These are phyloP conservation scores for Tortricodes alternella DNA, from an alignment of 2,888 invertebrate genomes.

Conservation along the genomic window DNA sequence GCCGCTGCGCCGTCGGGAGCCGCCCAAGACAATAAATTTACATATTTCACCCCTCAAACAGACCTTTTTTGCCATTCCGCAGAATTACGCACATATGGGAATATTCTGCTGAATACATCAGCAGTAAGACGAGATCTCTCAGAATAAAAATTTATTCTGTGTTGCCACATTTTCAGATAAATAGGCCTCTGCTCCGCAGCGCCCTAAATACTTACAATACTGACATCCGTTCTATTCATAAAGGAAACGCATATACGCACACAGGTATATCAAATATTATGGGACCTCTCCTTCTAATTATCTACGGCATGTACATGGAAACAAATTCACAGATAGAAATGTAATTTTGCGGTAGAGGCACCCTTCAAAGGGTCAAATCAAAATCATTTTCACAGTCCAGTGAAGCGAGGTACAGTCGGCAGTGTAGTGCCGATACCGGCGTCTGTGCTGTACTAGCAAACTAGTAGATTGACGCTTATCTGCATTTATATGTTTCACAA, in stretches of 20 bases:
- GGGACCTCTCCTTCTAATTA: slow-evolving; percentile 44
- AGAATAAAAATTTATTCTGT: slow-evolving; percentile 80
- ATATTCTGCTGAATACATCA: slow-evolving; percentile 82
- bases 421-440: slow-evolving; percentile 38
- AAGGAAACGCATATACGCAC: slow-evolving; percentile 13
- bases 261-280: slow-evolving; percentile 29
- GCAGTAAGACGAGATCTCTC: slow-evolving; percentile 80
- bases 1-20: slow-evolving; percentile 59
- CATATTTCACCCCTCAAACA: slow-evolving; percentile 83
- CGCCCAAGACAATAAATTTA: slow-evolving; percentile 84
- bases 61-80: slow-evolving; percentile 83
- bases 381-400: slow-evolving; percentile 82
- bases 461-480: slow-evolving; percentile 15
- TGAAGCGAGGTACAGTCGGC: slow-evolving; percentile 63
- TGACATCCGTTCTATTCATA: slow-evolving; percentile 31
- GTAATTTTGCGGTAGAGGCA: slow-evolving; percentile 78
- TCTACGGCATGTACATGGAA: slow-evolving; percentile 45
- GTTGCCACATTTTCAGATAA: slow-evolving; percentile 76
- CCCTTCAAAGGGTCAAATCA: slow-evolving; percentile 82
- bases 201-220: slow-evolving; percentile 47
- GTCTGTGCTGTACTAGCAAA: no score
- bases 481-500: slow-evolving; percentile 25
- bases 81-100: slow-evolving; percentile 83
- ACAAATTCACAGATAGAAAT: slow-evolving; percentile 73
- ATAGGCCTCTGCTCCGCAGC: slow-evolving; percentile 59